Base-by-base conservation (phyloP, 2,888 invertebrate genomes). In the Drosophila nr. perissopoda region DNA sequence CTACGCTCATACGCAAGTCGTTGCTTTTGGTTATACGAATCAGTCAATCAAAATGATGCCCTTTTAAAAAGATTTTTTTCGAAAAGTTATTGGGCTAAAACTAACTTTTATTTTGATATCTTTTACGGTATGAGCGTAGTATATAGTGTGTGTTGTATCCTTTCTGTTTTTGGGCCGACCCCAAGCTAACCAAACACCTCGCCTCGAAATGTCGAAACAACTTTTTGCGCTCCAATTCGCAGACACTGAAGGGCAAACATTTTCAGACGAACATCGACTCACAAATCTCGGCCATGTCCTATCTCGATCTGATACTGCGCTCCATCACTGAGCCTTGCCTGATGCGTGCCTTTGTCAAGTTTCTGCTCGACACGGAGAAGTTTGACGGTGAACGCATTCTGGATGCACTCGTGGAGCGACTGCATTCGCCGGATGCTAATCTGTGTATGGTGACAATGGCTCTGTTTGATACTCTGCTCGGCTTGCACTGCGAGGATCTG, bases 401-500 rank as follows among this genome's bases (percentile, higher is more conserved):
- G 51, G 97, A 98, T 91, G 96, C 96, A 25, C 94, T 99, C 63
- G 95, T 98, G 60, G 95, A 95, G 73, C 95, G 99, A 81, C 95
- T 99, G 70, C 95, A 95, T 80, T 95, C 95, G 52, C 93, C 95
- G 1, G 95, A 95, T 91, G 95, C 96, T 16, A 95, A 96, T 94
- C 97, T 98, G 91, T 97, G 98, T 76, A 95, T 98, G 88, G 98
- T 98, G 13, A 97, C 99, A 0, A 94, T 99, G 84, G 96, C 98
- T 0, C 93, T 99, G 16, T 97, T 99, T 93, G 97, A 98, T 92
- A 98, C 98, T 0, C 94, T 99, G 71, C 95, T 99, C 60, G 96
- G 97, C 87, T 94, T 99, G 73, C 97, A 98, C 93, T 99, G 98
- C 93, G 99, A 99, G 93, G 99, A 99, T 93, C 95, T 99, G 53